Evolutionary conservation across 2,113 vertebrate species (phyloP), one percentile per base, ranked within the genome.

Genomic region (Turnix velox): DNA sequence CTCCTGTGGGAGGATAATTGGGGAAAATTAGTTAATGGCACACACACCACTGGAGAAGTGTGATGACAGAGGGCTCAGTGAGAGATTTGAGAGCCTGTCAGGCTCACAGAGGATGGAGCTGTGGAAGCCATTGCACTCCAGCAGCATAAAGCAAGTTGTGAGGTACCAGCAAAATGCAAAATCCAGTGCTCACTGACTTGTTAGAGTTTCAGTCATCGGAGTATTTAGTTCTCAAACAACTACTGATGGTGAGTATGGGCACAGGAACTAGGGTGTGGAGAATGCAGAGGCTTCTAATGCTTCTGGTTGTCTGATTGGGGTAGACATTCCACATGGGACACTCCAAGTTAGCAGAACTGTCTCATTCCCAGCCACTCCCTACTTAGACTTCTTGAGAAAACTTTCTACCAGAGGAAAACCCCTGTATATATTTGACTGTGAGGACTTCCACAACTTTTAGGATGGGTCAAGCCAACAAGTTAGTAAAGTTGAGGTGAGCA

Each of bases 171-270:
- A 18, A 31, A 72, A 67, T 62, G 40, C 31, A 37, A 52, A 23
- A 46, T n/a, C 15, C 28, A 52, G 40, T 1, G 0, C 65, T 84
- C 61, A 12, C 17, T 13, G 12, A 9, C 40, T 69, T 30, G 31
- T 45, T 58, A 49, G 30, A 69, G 42, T 58, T 62, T 22, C 39
- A n/a, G n/a, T 31, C 10, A 2, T 75, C 2, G 0, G 22, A 30
- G 37, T 62, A 17, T 14, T 88, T 25, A 6, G 37, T 66, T 81
- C 68, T 71, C 65, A 2, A 1, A 6, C 28, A 58, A 28, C 25
- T 0, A 0, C 39, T 74, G 61, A 12, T 7, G 24, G 20, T 30
- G 42, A 33, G 13, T 16, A 4, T 6, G 15, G 54, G 33, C 31
- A 52, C 25, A 20, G 54, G 49, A 74, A 23, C 16, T 12, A 6